Evolutionary conservation across 2,113 vertebrate genomes (phyloP).

Genomic region (Cervus canadensis): DNA sequence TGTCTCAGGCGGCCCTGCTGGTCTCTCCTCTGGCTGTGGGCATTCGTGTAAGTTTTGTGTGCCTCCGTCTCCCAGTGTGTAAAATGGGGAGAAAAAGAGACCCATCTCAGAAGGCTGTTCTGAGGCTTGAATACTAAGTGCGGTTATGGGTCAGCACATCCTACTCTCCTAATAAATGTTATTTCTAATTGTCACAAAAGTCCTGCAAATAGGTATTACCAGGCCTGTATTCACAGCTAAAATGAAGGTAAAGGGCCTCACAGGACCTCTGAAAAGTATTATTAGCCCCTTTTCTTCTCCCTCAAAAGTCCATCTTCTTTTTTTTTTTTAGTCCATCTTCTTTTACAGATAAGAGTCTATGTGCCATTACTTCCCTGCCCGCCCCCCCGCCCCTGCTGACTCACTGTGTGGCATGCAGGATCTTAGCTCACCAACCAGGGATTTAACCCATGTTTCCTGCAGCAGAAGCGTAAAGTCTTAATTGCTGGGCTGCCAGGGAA

Average conservation of each 20-base stretch:
- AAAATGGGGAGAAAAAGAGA: not conserved
- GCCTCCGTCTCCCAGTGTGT: not conserved
- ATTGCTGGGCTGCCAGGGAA: not conserved
- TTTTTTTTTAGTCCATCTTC: not conserved
- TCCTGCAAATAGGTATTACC: not conserved
- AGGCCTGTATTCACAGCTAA: not conserved
- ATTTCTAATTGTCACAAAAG: not conserved
- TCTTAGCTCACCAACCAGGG: not conserved
- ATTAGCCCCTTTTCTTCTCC: not conserved
- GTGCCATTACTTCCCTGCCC: not conserved
- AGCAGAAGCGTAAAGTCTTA: not conserved
- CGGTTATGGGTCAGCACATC: not conserved
- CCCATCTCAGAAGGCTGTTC: not conserved
- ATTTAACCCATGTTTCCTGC: not conserved
- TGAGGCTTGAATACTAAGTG: not conserved
- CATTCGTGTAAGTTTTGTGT: not conserved
- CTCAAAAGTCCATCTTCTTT: not conserved
- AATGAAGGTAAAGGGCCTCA: not conserved
- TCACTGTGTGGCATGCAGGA: not conserved
- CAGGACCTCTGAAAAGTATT: not conserved
- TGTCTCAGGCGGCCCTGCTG: not conserved
- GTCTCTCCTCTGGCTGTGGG: not conserved
- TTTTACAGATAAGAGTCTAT: not conserved
- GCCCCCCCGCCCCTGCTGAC: accelerated
- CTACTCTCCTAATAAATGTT: not conserved